Evolutionary conservation across 2,888 invertebrate species (phyloP).

Genomic region (Anthrax anthrax): DNA sequence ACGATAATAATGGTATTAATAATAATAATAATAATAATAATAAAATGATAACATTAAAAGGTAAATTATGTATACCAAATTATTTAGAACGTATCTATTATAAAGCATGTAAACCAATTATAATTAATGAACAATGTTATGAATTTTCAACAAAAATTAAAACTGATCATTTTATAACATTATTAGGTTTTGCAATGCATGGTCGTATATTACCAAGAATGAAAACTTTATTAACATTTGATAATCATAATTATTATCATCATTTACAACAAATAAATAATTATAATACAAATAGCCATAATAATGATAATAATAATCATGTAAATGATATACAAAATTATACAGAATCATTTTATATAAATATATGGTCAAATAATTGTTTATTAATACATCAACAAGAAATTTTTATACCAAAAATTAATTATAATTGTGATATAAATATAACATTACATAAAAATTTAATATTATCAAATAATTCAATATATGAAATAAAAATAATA

Average conservation of each 20-base stretch:
- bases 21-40: neutral
- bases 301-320: neutral
- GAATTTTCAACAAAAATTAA: conserved; percentile 23
- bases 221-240: neutral
- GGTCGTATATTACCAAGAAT: neutral
- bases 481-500: conserved; percentile 25
- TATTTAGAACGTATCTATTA: conserved; percentile 27
- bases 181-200: conserved; percentile 27
- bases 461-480: conserved; percentile 25
- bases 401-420: conserved; percentile 2
- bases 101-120: conserved; percentile 30
- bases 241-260: neutral
- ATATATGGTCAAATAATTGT: conserved; percentile 17
- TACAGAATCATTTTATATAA: conserved; percentile 23
- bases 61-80: neutral
- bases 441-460: conserved; percentile 23
- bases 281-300: too few species aligned
- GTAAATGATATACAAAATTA: conserved; percentile 17
- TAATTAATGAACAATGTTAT: conserved; percentile 20
- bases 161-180: conserved; percentile 26
- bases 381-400: conserved; percentile 8
- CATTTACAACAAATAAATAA: too few species aligned
- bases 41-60: neutral
- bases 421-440: conserved; percentile 30
- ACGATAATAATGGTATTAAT: neutral